Evolutionary conservation across 2,113 vertebrate species (phyloP), one percentile per base, ranked within the genome.

Genomic region (Ciconia boyciana): DNA sequence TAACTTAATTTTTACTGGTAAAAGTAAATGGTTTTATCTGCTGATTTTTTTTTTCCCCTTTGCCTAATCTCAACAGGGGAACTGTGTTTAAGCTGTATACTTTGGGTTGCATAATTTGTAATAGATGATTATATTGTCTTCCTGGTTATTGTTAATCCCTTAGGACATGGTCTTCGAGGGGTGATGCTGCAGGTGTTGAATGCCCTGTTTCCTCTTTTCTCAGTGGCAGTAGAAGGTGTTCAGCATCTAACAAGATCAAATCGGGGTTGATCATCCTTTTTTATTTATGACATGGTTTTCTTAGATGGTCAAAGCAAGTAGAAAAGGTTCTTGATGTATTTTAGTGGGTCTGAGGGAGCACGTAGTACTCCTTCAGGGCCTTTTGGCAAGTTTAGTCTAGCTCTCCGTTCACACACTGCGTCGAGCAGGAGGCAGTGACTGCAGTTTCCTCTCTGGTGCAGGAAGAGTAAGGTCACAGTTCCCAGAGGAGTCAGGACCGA

Each of bases 1-100:
- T 96, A 92, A 96, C 74, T 96, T 98, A 90, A 96, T 97, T 97
- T 97, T 84, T 97, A 95, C 79, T 89, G 65, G 77, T 87, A 92
- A 96, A 95, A 91, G 93, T 76, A 96, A 94, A 76, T 96, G 89
- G 62, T 69, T 97, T 93, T 93, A 58, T 95, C 88, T 95, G 79
- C 70, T 93, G 70, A 29, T 58, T 78, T 61, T 68, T 36, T 69
- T 69, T 76, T 70, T 22, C 46, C 17, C 46, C 17, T 72, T 95
- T 91, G 51, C 64, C 66, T 92, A 61, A 76, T 75, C 66, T 85
- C 60, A 43, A 32, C 32, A 75, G 76, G 76, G 60, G 39, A 93
- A 81, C 43, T 65, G 55, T 88, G 41, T 77, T 95, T 94, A 76
- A 85, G 15, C 3, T 80, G 28, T 83, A 71, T 91, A 34, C 60